These are phyloP conservation scores for Anarsia innoxiella DNA, from an alignment of 2,888 invertebrate genomes.

Conservation along the genomic window DNA sequence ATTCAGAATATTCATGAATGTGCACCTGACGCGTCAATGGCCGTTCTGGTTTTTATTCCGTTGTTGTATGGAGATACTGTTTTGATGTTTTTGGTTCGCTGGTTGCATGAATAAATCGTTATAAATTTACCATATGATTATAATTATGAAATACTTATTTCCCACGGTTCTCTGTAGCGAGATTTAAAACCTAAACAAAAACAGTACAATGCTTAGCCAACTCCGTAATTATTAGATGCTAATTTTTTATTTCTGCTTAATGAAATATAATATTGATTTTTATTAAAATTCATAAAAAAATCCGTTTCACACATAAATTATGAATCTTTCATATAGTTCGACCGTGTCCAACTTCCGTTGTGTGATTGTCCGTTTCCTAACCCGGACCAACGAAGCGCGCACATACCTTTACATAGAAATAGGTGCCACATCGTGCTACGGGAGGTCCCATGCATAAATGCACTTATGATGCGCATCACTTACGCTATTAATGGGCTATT, in stretches of 20 bases:
- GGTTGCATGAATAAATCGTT: constrained; percentile 49
- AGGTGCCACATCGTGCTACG: too few relatives aligned
- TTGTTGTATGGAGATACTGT: constrained; percentile 33
- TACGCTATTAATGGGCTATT: too few relatives aligned
- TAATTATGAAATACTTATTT: constrained; percentile 25
- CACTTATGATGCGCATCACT: too few relatives aligned
- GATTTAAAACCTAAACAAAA: too few relatives aligned
- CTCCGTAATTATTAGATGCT: too few relatives aligned
- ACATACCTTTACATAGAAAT: too few relatives aligned
- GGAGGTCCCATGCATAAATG: too few relatives aligned
- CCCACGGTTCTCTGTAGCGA: too few relatives aligned
- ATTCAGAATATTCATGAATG: constrained; percentile 57
- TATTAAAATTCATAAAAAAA: too few relatives aligned
- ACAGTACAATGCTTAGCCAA: too few relatives aligned
- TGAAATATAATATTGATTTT: too few relatives aligned
- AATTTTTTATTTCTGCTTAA: too few relatives aligned
- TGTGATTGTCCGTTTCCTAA: constrained; percentile 57
- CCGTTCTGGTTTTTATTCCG: constrained; percentile 35
- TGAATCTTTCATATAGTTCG: constrained; percentile 30
- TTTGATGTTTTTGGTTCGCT: constrained; percentile 58
- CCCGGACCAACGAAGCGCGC: constrained; percentile 37
- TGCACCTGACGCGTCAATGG: constrained; percentile 42
- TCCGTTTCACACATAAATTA: constrained; percentile 53
- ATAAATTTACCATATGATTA: constrained; percentile 21
- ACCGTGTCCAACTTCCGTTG: constrained; percentile 57